phyloP scores from a whole-genome alignment of 2,113 vertebrate genomes.

The Indri indri region DNA sequence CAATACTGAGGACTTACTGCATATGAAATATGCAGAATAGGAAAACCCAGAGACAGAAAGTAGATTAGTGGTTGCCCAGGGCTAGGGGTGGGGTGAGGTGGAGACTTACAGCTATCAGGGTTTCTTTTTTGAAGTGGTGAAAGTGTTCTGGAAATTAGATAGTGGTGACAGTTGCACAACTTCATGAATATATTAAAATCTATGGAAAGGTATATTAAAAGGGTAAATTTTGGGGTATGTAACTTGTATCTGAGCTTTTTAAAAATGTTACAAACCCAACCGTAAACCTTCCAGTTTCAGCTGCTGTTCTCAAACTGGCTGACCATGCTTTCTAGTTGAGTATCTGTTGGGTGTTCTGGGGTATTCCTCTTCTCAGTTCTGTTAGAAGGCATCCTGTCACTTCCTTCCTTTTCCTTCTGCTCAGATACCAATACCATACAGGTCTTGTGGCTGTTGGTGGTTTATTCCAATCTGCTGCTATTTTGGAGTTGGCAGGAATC shows the following conservation, averaged over 20 bases:
- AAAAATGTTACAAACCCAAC: neutral
- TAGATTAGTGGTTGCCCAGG: neutral
- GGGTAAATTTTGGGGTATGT: too few species aligned
- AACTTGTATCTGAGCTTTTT: neutral
- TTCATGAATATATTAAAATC: neutral
- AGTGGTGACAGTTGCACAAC: neutral
- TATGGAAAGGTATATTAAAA: neutral
- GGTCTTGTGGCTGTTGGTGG: neutral
- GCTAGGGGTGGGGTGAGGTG: neutral
- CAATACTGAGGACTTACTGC: too few species aligned
- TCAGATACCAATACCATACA: neutral
- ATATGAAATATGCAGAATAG: neutral
- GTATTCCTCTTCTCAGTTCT: neutral
- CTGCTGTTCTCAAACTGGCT: neutral
- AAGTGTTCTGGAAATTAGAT: neutral
- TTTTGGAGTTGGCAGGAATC: neutral
- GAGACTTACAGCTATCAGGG: neutral
- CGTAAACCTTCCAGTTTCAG: neutral
- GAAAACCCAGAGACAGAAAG: neutral
- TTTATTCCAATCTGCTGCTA: neutral
- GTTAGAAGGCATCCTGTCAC: neutral
- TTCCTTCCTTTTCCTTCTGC: neutral
- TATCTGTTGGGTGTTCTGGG: neutral
- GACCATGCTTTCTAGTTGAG: neutral
- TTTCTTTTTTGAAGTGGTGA: neutral